Evolutionary conservation across 2,113 vertebrate genomes (phyloP).

Genomic region (Cheilinus undulatus): DNA sequence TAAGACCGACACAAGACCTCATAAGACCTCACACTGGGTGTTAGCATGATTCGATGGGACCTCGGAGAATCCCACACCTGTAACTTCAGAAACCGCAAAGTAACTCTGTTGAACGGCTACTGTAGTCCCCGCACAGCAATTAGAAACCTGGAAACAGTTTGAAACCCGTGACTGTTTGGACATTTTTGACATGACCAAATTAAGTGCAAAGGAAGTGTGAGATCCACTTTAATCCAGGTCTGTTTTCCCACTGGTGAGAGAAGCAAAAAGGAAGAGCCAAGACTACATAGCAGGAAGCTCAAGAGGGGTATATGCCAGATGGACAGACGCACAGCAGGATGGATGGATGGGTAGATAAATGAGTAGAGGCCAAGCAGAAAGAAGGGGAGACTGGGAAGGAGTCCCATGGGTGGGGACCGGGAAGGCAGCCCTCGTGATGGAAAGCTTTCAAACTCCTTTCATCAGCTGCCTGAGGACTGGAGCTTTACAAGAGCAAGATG

Average conservation of each 20-base stretch:
- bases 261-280: conserved; percentile 53
- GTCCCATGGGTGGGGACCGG: conserved; percentile 74
- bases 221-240: conserved; percentile 42
- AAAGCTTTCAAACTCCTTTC: conserved; percentile 82
- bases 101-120: conserved; percentile 46
- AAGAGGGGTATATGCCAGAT: conserved; percentile 64
- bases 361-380: conserved; percentile 60
- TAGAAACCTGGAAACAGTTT: conserved; percentile 53
- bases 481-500: conserved; percentile 82
- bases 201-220: conserved; percentile 64
- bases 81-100: conserved; percentile 49
- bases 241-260: conserved; percentile 46
- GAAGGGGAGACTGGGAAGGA: conserved; percentile 66
- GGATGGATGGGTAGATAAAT: conserved; percentile 71
- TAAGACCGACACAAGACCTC: conserved; percentile 73
- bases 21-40: conserved; percentile 66
- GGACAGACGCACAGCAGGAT: conserved; percentile 56
- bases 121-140: conserved; percentile 39
- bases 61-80: conserved; percentile 64
- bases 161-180: conserved; percentile 28
- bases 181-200: conserved; percentile 57
- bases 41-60: conserved; percentile 43
- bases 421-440: conserved; percentile 72
- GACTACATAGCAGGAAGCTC: conserved; percentile 61
- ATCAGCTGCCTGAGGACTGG: conserved; percentile 79